Evolutionary conservation across 2,888 invertebrate species (phyloP).

Genomic region (Cartodere bifasciata): DNA sequence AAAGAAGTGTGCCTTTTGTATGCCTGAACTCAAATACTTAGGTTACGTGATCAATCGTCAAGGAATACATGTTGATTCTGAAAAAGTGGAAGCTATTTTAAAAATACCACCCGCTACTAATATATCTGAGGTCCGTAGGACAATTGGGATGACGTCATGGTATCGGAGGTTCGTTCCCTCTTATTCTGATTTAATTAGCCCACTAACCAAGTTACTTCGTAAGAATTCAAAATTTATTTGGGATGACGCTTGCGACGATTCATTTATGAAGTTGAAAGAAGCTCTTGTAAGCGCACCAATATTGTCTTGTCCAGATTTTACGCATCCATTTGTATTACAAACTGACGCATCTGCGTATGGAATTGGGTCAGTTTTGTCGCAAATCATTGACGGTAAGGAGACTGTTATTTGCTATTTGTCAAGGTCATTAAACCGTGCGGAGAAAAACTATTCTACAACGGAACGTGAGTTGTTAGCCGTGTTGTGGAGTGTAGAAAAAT

Average conservation of each 20-base stretch:
- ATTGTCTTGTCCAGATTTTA: slow-evolving; percentile 4
- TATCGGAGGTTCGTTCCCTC: slow-evolving; percentile 1
- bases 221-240: slow-evolving; percentile 4
- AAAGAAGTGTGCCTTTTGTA: slow-evolving; percentile 9
- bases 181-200: neutral
- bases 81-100: slow-evolving; percentile 3
- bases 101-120: slow-evolving; percentile 1
- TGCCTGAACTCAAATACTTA: slow-evolving; percentile 10
- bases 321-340: slow-evolving; percentile 4
- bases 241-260: slow-evolving; percentile 6
- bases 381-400: slow-evolving; percentile 1
- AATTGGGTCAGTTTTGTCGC: slow-evolving; percentile 5
- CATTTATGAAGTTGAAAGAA: slow-evolving; percentile 4
- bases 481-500: slow-evolving; percentile 6
- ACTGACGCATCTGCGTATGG: slow-evolving; percentile 4
- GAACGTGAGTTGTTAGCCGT: slow-evolving; percentile 12
- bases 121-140: neutral
- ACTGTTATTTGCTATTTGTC: slow-evolving; percentile 5
- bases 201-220: slow-evolving; percentile 1
- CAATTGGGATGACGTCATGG: slow-evolving; percentile 3
- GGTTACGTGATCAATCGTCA: slow-evolving; percentile 6
- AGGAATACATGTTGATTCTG: slow-evolving; percentile 2
- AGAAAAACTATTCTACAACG: slow-evolving; percentile 9
- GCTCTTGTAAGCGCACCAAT: slow-evolving; percentile 4
- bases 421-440: slow-evolving; percentile 4